Base-by-base conservation (phyloP, 1,140 invertebrate genomes). In the Drosophila obscura region DNA sequence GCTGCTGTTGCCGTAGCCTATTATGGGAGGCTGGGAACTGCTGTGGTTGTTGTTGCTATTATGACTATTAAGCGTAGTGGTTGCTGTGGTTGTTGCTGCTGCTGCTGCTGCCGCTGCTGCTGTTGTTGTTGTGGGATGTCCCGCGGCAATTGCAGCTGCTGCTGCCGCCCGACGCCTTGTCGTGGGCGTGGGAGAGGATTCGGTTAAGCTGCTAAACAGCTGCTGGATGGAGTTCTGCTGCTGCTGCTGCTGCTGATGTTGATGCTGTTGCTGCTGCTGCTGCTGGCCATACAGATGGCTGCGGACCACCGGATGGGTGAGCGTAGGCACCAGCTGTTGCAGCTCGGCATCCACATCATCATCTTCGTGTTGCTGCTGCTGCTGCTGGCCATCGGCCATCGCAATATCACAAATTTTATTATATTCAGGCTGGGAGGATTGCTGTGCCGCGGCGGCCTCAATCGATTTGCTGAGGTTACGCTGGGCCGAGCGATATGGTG, bases 391-490 rank as follows among this genome's bases (percentile, higher is more conserved):
- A 19, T 19, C 19, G 77, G 60, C 76, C 51, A 69, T 58, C 63
- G 77, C 65, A 80, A 71, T 85, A 88, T 85, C 78, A 90, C 89
- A 80, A 85, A 81, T 82, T 65, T 79, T 73, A 77, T 77, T 84
- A 85, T 83, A 85, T 82, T 85, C 82, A 87, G 84, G 80, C 83
- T 88, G 83, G 72, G 83, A 71, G 35, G 35, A 39, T 39, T 39
- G 35, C 80, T 90, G 84, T 57, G 79, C 85, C 46, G 88, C 88
- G 60, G 74, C 88, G 60, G 78, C 90, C 75, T 91, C 87, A 58
- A 91, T 91, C 24, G 90, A 92, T 66, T 92, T 91, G 60, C 71
- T 92, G 65, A 92, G 84, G 73, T 92, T 91, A 66, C 91, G 85
- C 76, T 90, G 91, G 16, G 91, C 91, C 22, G 91, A 83, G 63